Evolutionary conservation across 2,888 invertebrate species (phyloP), one percentile per base, ranked within the genome.

Genomic region (Temnothorax rugatulus): DNA sequence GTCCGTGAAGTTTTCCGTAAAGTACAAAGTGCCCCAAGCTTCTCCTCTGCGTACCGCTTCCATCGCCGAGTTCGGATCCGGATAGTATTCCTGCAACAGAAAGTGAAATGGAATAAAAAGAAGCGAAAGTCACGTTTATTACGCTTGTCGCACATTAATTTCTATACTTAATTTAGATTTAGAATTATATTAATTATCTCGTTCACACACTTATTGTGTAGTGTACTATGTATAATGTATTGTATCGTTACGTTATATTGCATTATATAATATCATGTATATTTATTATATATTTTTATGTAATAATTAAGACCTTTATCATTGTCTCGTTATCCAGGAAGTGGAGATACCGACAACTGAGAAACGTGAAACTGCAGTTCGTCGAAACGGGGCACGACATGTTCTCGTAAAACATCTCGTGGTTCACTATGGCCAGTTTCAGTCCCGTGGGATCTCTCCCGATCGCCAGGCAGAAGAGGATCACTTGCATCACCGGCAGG

Each of bases 401-500:
- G 29, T 95, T 95, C 66, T 93, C 93, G 92, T 93, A 95, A 82
- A 91, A 86, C 95, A 96, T 96, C 95, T 97, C 97, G 86, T 96
- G 95, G 94, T 97, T 97, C 71, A 97, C 96, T 92, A 98, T 96
- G 57, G 98, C 98, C 93, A 99, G 94, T 91, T 96, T 97, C 4
- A 99, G 96, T 71, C 97, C 98, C 83, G 97, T 97, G 0, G 98
- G 98, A 94, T 98, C 98, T 41, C 98, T 96, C 71, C 98, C 98
- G 89, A 98, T 98, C 84, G 99, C 99, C 94, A 98, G 95, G 94
- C 99, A 99, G 96, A 99, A 99, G 83, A 99, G 96, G 82, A 98
- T 98, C 86, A 99, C 98, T 95, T 99, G 98, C 97, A 99, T 97
- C 44, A 98, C 98, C n/a, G 99, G 99, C 91, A 99, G 95, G 52